Base-by-base conservation (phyloP, 2,797 vertebrate genomes). In the Apogon talboti region DNA sequence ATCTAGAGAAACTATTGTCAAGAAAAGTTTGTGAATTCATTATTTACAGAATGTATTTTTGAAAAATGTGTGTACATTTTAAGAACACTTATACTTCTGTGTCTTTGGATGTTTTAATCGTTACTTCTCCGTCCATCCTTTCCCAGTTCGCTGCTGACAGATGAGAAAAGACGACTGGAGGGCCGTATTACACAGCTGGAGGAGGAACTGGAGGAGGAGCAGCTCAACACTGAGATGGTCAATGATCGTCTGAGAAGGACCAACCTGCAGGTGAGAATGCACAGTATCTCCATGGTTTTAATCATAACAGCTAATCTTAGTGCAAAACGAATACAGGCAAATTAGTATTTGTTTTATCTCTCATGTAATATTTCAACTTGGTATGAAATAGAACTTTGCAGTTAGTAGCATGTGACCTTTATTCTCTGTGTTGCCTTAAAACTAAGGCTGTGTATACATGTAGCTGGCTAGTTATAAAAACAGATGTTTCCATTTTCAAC, bases 141-240 rank as follows among this genome's bases (percentile, higher is more conserved):
- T 6, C 16, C 9, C 12, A 99, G 98, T 66, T 94, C 96, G 7
- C 76, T 92, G 76, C 91, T 96, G 0, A 45, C 93, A 7, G 98
- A 99, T 15, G 98, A 99, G 63, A 98, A 96, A 91, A 92, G 96
- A 47, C 94, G 93, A 65, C 92, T 98, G 82, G 98, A 99, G 68
- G 92, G 93, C 61, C 95, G 96, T 44, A 98, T 99, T 43, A 71
- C 92, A 5, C 95, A 99, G 91, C 92, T 99, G 76, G 97, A 98
- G 79, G 98, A 98, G 57, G 98, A 99, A 67, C 73, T 99, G 61
- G 98, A 99, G 66, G 98, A 99, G 55, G 96, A 98, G 47, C 96
- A 96, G 79, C 82, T 96, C 66, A 98, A 94, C 86, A 93, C 91
- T 0, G 98, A 99, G 87, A 93, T 99, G 76, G 85, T 95, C 72